phyloP scores from a whole-genome alignment of 2,797 vertebrate species.

The Silurus aristotelis region DNA sequence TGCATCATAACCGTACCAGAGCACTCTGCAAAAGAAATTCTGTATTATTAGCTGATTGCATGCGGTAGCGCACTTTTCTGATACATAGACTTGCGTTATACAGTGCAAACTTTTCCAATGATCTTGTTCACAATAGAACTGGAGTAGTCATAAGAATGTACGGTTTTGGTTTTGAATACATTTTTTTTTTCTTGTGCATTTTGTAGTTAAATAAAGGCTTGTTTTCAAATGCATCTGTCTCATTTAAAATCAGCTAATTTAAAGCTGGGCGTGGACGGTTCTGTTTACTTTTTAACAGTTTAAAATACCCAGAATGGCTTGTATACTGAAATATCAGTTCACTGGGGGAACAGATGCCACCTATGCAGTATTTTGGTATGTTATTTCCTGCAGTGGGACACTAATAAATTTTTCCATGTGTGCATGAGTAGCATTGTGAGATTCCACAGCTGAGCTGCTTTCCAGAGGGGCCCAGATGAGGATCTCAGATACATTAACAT shows the following conservation, averaged over 20 bases:
- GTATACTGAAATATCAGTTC: not conserved
- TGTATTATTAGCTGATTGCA: slow-evolving; percentile 4
- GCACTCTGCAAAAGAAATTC: not conserved
- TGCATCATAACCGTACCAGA: not conserved
- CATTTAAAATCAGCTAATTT: not conserved
- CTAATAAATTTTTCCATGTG: slow-evolving; percentile 19
- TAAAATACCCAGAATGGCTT: not conserved
- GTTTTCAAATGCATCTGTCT: slow-evolving; percentile 47
- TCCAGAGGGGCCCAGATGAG: slow-evolving; percentile 22
- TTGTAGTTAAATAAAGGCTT: slow-evolving; percentile 69
- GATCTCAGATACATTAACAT: not conserved
- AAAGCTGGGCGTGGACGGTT: not conserved
- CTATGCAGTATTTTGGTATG: not conserved
- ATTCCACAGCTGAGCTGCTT: slow-evolving; percentile 49
- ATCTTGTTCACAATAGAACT: slow-evolving; percentile 49
- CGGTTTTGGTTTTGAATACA: slow-evolving; percentile 45
- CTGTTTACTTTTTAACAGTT: not conserved
- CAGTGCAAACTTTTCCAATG: slow-evolving; percentile 8
- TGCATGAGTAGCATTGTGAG: slow-evolving; percentile 23
- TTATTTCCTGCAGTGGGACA: not conserved
- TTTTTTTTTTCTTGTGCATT: slow-evolving; percentile 38
- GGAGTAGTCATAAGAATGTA: slow-evolving; percentile 63
- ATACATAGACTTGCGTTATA: not conserved
- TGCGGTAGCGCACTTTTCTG: not conserved
- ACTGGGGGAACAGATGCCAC: not conserved